Evolutionary conservation across 2,113 vertebrate genomes (phyloP), one percentile per base, ranked within the genome.

Genomic region (Beaufortia kweichowensis): DNA sequence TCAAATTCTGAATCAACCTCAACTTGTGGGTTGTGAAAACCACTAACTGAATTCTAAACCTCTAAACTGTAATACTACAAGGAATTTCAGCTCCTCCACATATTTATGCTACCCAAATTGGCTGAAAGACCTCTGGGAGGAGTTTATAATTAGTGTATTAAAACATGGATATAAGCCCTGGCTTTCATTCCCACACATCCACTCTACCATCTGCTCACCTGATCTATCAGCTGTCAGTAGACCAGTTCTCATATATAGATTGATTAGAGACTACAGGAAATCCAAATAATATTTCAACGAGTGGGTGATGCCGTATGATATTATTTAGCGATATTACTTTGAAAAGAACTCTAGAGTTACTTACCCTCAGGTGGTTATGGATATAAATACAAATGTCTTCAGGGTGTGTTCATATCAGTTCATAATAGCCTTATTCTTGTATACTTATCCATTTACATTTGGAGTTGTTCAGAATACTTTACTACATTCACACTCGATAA

Each of bases 121-220:
- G 12, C 48, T 69, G 48, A 55, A 55, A 55, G 11, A 55, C 48
- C 67, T 69, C n/a, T 55, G 48, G 29, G 67, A 69, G 29, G 12
- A 23, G 29, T 69, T 69, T 29, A 55, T 69, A 21, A 69, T 55
- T 69, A 55, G 48, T 69, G 12, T 69, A 35, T 69, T 69, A 69
- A 69, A 69, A 35, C 29, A 35, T 69, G 67, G 66, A 69, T 48
- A 48, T 55, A 3, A 69, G 48, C 48, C 66, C 46, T 55, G 66
- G 66, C 48, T 69, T 12, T 69, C 66, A 69, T 69, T 69, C 29
- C 66, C 28, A 33, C 28, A 69, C 48, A 69, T 69, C 11, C 29
- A 55, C 66, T 69, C 48, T 33, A 55, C 66, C 66, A 69, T 69
- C 66, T 69, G 66, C 66, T 55, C 26, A 53, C 29, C 66, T 33